Evolutionary conservation across 2,797 vertebrate species (phyloP).

Genomic region (Pseudomugil tenellus): DNA sequence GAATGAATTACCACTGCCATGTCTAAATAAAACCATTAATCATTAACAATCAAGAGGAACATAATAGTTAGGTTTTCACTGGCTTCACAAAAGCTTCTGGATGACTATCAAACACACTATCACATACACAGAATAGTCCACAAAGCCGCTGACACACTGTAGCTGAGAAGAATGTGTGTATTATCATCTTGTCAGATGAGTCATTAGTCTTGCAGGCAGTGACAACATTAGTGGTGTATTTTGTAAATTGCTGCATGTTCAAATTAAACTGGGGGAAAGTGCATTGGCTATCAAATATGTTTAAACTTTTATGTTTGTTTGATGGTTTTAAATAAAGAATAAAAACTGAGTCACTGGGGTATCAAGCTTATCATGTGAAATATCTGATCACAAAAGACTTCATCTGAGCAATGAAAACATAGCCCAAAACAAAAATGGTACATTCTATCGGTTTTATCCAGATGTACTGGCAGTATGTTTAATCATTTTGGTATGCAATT

Average conservation of each 20-base stretch:
- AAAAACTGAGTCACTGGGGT: background rate
- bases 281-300: background rate
- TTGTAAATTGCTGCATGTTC: slow-evolving; percentile 12
- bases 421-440: background rate
- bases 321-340: background rate
- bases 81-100: slow-evolving; percentile 19
- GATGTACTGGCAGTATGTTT: background rate
- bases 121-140: slow-evolving; percentile 14
- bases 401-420: background rate
- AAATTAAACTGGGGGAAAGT: slow-evolving; percentile 12
- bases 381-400: slow-evolving; percentile 1
- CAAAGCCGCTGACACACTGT: slow-evolving; percentile 17
- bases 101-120: slow-evolving; percentile 17
- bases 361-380: background rate
- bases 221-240: slow-evolving; percentile 10
- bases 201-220: slow-evolving; percentile 17
- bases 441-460: background rate
- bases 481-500: background rate
- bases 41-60: slow-evolving; percentile 4
- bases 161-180: slow-evolving; percentile 14
- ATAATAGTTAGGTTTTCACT: background rate
- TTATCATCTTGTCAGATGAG: slow-evolving; percentile 27
- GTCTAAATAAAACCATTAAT: slow-evolving; percentile 15
- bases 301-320: background rate
- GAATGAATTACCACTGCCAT: slow-evolving; percentile 8